Base-by-base conservation (phyloP, 2,113 vertebrate species). In the Microtus pennsylvanicus region DNA sequence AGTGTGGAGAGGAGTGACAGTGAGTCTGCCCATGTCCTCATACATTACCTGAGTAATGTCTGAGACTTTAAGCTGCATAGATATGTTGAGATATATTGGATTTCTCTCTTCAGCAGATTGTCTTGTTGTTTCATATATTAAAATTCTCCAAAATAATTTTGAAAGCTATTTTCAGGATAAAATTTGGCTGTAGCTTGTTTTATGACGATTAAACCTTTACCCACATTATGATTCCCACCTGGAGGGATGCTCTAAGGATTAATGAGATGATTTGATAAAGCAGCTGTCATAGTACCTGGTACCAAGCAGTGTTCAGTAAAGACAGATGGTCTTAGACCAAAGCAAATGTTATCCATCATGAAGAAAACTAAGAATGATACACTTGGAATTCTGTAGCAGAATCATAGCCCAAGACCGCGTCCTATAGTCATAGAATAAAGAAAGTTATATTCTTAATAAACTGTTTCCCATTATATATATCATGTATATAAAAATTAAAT, bases 191-290 rank as follows among this genome's bases (percentile, higher is more conserved):
- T 12, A 52, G 21, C 67, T 33, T 67, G 14, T 65, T 16, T 65
- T 89, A 67, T 85, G 52, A 91, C 38, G 1, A 72, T 89, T 22
- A 38, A 72, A 21, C 0, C 21, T 69, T 86, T 91, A 69, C 78
- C 16, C 2, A 28, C 11, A 22, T 82, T 89, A 13, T 45, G 1
- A 80, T 81, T n/a, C 2, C 2, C 14, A 76, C 50, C 83, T 90
- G 33, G 42, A 4, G 78, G 63, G 50, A 19, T 90, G 5, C 26
- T 69, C 13, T 74, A 77, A 83, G 63, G 38, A 95, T 80, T 92
- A 92, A 93, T 82, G 42, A 88, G 17, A 70, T 72, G 33, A 95
- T 96, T 85, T 96, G n/a, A 72, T 77, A 91, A 94, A 95, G 65
- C n/a, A 92, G 70, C 26, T 96, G 47, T 13, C 50, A 70, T 30